Conservation (phyloP, 2,113 vertebrate species). For the Tonatia bakeri region DNA sequence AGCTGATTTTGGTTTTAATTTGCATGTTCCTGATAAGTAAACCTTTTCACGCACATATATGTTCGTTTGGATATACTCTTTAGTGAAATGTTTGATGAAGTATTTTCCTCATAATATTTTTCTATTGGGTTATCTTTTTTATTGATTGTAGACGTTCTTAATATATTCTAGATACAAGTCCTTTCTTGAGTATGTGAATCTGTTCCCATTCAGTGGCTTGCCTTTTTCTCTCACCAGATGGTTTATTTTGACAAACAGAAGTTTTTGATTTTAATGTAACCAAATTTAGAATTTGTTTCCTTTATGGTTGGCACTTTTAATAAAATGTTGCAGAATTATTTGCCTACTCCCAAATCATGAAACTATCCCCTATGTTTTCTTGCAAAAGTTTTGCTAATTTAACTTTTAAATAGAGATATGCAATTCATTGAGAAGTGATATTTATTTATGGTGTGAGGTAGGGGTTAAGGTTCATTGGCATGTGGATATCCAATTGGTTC, state of each 20-base stretch:
- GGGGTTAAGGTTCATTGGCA: neutral
- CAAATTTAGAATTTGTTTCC: neutral
- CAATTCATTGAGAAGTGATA: neutral
- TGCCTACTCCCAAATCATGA: neutral
- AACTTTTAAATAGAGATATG: neutral
- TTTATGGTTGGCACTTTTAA: neutral
- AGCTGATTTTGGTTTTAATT: neutral
- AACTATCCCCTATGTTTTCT: neutral
- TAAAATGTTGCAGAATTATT: neutral
- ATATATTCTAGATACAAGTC: neutral
- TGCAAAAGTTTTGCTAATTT: neutral
- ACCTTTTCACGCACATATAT: neutral
- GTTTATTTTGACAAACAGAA: neutral
- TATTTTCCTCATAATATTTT: neutral
- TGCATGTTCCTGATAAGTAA: neutral
- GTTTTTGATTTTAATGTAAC: neutral
- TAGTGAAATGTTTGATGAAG: neutral
- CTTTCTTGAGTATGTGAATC: neutral
- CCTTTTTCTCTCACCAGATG: neutral
- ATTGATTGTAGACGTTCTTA: neutral
- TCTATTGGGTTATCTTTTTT: neutral
- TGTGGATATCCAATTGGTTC: neutral
- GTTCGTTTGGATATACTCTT: neutral
- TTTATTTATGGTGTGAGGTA: neutral
- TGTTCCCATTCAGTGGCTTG: neutral